Percentiles rank a stretch among this genome's conserved stretches.
Evolutionary conservation across 1,140 invertebrate species (phyloP).

Genomic region (Papilio xuthus): DNA sequence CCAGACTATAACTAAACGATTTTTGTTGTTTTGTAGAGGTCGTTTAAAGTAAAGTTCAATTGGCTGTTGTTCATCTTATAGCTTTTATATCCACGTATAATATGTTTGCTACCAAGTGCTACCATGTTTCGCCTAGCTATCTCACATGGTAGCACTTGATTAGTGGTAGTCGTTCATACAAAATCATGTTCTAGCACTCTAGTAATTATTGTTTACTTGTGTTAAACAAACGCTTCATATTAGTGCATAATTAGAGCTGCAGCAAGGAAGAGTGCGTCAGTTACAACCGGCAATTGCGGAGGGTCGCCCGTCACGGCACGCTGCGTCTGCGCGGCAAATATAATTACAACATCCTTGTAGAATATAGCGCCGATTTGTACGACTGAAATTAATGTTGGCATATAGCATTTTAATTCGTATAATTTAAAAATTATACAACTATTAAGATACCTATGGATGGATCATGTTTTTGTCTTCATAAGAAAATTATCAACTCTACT

Average conservation of each 20-base stretch:
- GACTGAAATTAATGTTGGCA: neutral
- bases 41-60: too few relatives aligned
- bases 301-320: conserved; percentile 48
- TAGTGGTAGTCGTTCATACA: neutral
- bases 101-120: too few relatives aligned
- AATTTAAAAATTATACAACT: neutral
- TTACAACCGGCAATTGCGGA: conserved; percentile 48
- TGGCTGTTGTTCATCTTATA: too few relatives aligned
- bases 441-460: neutral
- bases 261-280: conserved; percentile 49
- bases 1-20: too few relatives aligned
- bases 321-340: conserved; percentile 41
- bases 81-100: too few relatives aligned
- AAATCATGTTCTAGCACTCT: neutral
- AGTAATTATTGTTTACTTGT: conserved; percentile 2
- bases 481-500: too few relatives aligned
- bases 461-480: neutral
- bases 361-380: conserved; percentile 46
- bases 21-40: too few relatives aligned
- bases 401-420: neutral
- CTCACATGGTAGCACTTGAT: too few relatives aligned
- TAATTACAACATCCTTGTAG: conserved; percentile 51
- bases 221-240: conserved; percentile 12
- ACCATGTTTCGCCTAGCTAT: too few relatives aligned
- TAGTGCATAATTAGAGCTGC: conserved; percentile 10